Evolutionary conservation across 2,113 vertebrate genomes (phyloP).

Genomic region (Prolemur simus): DNA sequence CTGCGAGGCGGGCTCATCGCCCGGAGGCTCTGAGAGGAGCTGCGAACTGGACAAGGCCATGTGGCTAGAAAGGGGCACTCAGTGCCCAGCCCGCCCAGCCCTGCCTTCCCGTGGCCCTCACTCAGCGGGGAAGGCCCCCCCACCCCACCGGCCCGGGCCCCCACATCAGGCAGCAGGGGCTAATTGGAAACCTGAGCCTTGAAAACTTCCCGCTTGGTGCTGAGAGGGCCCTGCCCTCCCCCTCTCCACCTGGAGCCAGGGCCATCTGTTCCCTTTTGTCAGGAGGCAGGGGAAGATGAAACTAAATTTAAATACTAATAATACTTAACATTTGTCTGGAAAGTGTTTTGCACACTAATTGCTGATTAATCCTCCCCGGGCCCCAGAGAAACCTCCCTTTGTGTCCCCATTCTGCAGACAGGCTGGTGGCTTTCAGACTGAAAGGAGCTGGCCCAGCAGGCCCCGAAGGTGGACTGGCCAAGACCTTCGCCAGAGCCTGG

Average conservation of each 20-base stretch:
- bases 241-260: slow-evolving; percentile 62
- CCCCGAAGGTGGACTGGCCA: background rate
- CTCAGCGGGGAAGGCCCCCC: background rate
- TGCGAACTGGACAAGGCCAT: background rate
- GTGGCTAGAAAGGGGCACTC: background rate
- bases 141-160: background rate
- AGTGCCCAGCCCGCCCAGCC: background rate
- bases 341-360: slow-evolving; percentile 72
- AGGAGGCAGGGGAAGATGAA: slow-evolving; percentile 47
- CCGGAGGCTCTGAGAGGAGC: background rate
- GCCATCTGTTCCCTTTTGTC: slow-evolving; percentile 77
- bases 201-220: background rate
- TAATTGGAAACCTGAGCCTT: slow-evolving; percentile 12
- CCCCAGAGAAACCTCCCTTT: slow-evolving; percentile 51
- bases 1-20: background rate
- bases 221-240: background rate
- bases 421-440: background rate
- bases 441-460: background rate
- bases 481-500: background rate
- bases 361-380: slow-evolving; percentile 65
- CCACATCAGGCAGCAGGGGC: background rate
- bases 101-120: background rate
- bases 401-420: slow-evolving; percentile 29
- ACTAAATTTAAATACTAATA: slow-evolving; percentile 79
- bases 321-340: slow-evolving; percentile 75